Conservation (phyloP, 2,113 vertebrate species). For the Calyptommatus sinebrachiatus region DNA sequence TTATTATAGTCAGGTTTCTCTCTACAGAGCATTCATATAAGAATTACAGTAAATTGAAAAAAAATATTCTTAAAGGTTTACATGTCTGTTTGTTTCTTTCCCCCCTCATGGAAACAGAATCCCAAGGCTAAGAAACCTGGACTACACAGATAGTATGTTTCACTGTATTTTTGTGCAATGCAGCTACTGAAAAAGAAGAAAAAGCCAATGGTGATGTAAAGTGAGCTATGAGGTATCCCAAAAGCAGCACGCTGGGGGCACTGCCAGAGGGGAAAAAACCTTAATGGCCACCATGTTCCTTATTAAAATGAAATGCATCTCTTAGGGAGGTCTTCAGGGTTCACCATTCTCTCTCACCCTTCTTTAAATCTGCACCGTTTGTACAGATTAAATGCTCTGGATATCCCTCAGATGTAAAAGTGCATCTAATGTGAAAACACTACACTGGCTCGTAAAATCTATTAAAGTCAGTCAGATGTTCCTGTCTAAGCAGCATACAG, state of each 20-base stretch:
- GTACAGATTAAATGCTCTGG: conserved; percentile 65
- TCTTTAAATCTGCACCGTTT: conserved; percentile 57
- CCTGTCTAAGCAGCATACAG: conserved; percentile 63
- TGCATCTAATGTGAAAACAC: conserved; percentile 66
- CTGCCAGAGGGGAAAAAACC: not conserved
- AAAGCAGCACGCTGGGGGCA: not conserved
- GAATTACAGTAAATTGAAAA: not conserved
- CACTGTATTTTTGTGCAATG: not conserved
- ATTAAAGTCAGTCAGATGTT: conserved; percentile 70
- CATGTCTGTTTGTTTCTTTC: no score
- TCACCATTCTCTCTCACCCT: conserved; percentile 52
- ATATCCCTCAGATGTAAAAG: conserved; percentile 66
- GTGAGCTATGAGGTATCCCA: not conserved
- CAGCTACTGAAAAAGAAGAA: not conserved
- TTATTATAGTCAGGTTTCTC: not conserved
- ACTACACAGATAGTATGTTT: not conserved
- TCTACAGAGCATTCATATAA: not conserved
- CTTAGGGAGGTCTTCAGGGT: conserved; percentile 67
- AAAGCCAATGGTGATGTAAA: not conserved
- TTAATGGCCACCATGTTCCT: conserved; percentile 37
- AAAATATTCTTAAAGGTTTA: no score
- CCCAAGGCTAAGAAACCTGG: no score
- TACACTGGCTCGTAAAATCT: conserved; percentile 69
- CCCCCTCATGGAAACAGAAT: not conserved
- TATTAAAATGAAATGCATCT: conserved; percentile 59